Evolutionary conservation across 2,888 invertebrate species (phyloP).

Genomic region (Bruchidius siliquastri): DNA sequence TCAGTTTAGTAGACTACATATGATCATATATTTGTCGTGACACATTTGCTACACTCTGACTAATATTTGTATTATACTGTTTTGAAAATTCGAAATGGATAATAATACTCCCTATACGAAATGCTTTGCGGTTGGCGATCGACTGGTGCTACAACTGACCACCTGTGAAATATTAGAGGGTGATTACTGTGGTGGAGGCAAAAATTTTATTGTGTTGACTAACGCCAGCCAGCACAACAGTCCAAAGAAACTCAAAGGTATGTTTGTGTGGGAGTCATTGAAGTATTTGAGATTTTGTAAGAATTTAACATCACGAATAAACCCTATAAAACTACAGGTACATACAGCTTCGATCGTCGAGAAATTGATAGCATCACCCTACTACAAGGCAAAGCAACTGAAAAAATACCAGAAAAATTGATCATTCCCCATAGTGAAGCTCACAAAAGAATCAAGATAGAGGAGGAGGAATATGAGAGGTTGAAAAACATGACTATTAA

Average conservation of each 20-base stretch:
- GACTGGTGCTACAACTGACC: slow-evolving; percentile 21
- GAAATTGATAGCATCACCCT: slow-evolving; percentile 22
- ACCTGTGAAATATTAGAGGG: slow-evolving; percentile 26
- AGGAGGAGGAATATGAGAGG: slow-evolving; percentile 25
- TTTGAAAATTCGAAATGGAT: slow-evolving; percentile 6
- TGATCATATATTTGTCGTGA: too few species aligned
- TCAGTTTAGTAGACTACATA: too few species aligned
- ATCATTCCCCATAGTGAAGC: background rate
- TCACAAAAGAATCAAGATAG: slow-evolving; percentile 17
- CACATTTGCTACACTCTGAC: too few species aligned
- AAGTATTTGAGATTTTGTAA: too few species aligned
- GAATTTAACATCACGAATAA: too few species aligned
- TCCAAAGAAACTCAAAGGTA: slow-evolving; percentile 17
- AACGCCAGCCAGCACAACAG: slow-evolving; percentile 25
- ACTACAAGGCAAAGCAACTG: slow-evolving; percentile 12
- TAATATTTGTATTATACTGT: background rate
- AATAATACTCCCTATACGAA: slow-evolving; percentile 14
- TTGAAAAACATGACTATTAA: slow-evolving; percentile 21
- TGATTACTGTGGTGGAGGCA: slow-evolving; percentile 21
- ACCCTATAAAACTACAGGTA: background rate
- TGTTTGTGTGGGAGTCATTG: background rate
- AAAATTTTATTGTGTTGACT: slow-evolving; percentile 20
- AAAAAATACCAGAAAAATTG: slow-evolving; percentile 5
- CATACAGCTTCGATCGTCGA: slow-evolving; percentile 23
- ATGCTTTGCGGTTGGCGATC: slow-evolving; percentile 18